Conservation (phyloP, 1,140 invertebrate species). For the Nomia melanderi region DNA sequence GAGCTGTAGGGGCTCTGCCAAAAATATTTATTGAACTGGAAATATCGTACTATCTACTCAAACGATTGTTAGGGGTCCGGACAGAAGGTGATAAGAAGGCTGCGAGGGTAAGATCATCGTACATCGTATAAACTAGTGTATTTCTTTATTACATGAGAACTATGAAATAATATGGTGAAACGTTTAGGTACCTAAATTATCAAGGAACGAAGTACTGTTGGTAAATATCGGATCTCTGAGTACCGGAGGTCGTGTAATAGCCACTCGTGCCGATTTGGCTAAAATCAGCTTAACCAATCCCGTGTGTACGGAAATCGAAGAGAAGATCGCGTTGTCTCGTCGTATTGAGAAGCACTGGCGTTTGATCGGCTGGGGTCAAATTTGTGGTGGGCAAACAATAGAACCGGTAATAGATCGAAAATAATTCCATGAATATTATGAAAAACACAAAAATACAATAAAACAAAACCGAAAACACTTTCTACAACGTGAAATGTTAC, state of each 20-base stretch:
- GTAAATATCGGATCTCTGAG: constrained; percentile 99
- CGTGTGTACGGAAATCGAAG: constrained; percentile 98
- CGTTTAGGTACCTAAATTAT: constrained; percentile 84
- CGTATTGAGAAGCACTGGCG: constrained; percentile 99
- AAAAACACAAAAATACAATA: background rate
- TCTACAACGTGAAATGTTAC: constrained; percentile 33
- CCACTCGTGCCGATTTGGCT: constrained; percentile 98
- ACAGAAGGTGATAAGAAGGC: constrained; percentile 99
- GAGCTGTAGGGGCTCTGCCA: constrained; percentile 97
- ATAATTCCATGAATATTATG: constrained; percentile 53
- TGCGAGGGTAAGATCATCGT: constrained; percentile 88
- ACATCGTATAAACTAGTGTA: background rate
- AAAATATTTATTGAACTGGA: constrained; percentile 99
- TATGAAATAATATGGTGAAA: constrained; percentile 20
- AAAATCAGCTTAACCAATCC: constrained; percentile 98
- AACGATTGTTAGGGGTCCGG: constrained; percentile 96
- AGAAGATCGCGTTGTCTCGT: constrained; percentile 98
- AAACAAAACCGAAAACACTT: constrained; percentile 19
- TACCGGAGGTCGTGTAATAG: constrained; percentile 97
- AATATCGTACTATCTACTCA: constrained; percentile 98
- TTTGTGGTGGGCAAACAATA: constrained; percentile 94
- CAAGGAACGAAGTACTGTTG: constrained; percentile 87
- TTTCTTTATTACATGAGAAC: constrained; percentile 5
- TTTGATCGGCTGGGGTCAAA: constrained; percentile 98
- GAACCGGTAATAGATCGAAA: constrained; percentile 83